These are phyloP conservation scores for Spialia ferax DNA, from an alignment of 2,888 invertebrate genomes.

Conservation along the genomic window DNA sequence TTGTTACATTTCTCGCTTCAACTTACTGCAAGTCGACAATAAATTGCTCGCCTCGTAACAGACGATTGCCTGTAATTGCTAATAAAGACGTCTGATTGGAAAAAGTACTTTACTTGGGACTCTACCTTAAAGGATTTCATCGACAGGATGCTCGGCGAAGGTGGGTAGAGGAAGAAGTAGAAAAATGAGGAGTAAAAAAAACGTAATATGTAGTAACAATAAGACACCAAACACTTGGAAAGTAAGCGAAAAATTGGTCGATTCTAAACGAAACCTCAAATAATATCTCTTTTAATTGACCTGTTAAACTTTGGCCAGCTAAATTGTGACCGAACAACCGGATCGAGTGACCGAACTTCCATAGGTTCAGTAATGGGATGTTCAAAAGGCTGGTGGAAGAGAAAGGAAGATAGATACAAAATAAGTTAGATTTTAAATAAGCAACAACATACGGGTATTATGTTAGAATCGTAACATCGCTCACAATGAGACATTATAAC, in stretches of 20 bases:
- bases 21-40: slow-evolving; percentile 34
- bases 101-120: neutral
- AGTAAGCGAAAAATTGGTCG: too few relatives aligned
- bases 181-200: too few relatives aligned
- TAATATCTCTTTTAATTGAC: too few relatives aligned
- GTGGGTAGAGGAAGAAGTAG: neutral
- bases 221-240: too few relatives aligned
- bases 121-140: neutral
- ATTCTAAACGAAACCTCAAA: too few relatives aligned
- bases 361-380: too few relatives aligned
- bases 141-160: neutral
- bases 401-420: neutral
- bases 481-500: slow-evolving; percentile 2
- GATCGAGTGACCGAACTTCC: too few relatives aligned
- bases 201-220: too few relatives aligned
- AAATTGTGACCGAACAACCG: too few relatives aligned
- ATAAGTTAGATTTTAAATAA: neutral
- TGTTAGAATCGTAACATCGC: neutral
- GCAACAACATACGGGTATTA: neutral
- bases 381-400: neutral
- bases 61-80: slow-evolving; percentile 39
- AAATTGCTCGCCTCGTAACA: slow-evolving; percentile 34
- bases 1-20: slow-evolving; percentile 37
- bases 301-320: too few relatives aligned
- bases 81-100: slow-evolving; percentile 27